Conservation (phyloP, 2,797 vertebrate species). For the Eptatretus atami region DNA sequence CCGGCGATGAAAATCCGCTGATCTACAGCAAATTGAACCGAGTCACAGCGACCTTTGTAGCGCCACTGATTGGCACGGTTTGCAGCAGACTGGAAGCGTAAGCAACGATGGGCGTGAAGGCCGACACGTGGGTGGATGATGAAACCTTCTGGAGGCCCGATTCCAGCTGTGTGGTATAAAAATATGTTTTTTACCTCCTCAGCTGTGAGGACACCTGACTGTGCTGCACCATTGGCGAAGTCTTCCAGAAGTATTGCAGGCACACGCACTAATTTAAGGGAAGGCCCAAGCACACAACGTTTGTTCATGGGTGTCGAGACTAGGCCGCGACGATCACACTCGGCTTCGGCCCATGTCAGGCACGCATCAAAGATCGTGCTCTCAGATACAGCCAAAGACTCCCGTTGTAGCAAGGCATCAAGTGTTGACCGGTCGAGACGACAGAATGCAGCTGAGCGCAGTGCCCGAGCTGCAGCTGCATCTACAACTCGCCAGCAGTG, state of each 20-base stretch:
- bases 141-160: constrained; percentile 65
- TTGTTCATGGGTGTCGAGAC: constrained; percentile 53
- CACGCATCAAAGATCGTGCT: constrained; percentile 79
- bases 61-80: constrained; percentile 95
- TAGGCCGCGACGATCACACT: constrained; percentile 63
- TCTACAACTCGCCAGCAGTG: constrained; percentile 98
- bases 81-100: constrained; percentile 85
- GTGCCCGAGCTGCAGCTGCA: constrained; percentile 63
- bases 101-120: constrained; percentile 56
- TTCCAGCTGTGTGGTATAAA: constrained; percentile 81
- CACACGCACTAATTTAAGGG: constrained; percentile 63
- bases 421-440: constrained; percentile 82
- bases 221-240: constrained; percentile 76
- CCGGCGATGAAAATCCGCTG: constrained; percentile 75
- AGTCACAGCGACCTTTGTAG: constrained; percentile 80
- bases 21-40: constrained; percentile 86
- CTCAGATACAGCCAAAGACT: constrained; percentile 91
- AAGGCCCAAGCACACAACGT: constrained; percentile 61
- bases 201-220: constrained; percentile 66
- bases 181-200: constrained; percentile 92
- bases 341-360: constrained; percentile 67
- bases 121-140: constrained; percentile 54
- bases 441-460: constrained; percentile 79
- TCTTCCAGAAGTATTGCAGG: constrained; percentile 82
- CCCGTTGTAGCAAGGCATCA: constrained; percentile 68